A percentile compares a stretch with the other conserved stretches of the same genome.
These are phyloP conservation scores for Lophura nycthemera DNA, from an alignment of 2,113 vertebrate genomes.

Conservation along the genomic window DNA sequence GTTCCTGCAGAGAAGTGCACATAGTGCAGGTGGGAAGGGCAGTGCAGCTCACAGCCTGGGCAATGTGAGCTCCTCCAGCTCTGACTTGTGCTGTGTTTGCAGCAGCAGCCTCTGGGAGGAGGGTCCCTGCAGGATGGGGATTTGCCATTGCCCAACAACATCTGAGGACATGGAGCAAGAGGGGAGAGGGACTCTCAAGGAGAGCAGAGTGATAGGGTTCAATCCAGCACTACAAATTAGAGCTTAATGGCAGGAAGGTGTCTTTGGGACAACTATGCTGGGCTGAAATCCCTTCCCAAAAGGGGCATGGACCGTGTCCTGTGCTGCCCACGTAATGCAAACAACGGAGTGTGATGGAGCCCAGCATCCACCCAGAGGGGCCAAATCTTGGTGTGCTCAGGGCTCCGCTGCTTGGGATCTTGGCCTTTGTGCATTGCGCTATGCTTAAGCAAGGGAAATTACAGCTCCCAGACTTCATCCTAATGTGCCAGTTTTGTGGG, in stretches of 20 bases:
- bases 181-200: not conserved
- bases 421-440: rapidly evolving
- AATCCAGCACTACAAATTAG: not conserved
- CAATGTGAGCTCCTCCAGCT: not conserved
- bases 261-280: not conserved
- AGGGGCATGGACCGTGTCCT: not conserved
- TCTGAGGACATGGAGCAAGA: not conserved
- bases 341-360: not conserved
- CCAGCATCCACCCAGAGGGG: not conserved
- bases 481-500: rapidly evolving
- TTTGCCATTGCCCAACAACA: not conserved
- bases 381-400: rapidly evolving
- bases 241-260: not conserved
- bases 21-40: rapidly evolving
- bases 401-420: rapidly evolving
- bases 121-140: rapidly evolving
- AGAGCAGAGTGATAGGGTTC: not conserved
- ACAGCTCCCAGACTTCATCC: not conserved
- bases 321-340: not conserved
- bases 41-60: not conserved
- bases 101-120: rapidly evolving
- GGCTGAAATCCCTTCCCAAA: not conserved
- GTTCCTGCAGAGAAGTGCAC: not conserved
- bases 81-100: not conserved
- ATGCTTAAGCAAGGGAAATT: rapidly evolving